Evolutionary conservation across 2,113 vertebrate species (phyloP).

Genomic region (Ictalurus furcatus): DNA sequence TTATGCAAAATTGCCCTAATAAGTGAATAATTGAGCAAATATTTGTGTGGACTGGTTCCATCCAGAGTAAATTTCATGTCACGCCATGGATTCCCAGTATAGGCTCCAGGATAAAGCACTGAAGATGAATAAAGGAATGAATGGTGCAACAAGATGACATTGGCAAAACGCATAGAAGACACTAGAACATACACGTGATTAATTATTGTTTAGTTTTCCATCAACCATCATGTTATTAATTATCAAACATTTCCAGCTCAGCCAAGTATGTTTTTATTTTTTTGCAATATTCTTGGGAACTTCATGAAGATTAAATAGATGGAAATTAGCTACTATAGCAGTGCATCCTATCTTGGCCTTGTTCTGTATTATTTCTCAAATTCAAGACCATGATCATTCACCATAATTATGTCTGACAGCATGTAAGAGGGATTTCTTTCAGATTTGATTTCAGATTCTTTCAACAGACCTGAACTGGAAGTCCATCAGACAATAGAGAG

Average conservation of each 20-base stretch:
- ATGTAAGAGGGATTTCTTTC: neutral
- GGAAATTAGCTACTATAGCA: neutral
- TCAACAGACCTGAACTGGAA: constrained; percentile 26
- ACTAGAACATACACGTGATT: neutral
- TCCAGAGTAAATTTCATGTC: neutral
- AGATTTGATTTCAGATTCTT: neutral
- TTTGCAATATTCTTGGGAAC: neutral
- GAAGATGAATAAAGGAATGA: neutral
- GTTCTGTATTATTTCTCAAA: constrained; percentile 10
- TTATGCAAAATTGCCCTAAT: neutral
- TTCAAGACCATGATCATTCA: constrained; percentile 6
- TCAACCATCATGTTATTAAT: neutral
- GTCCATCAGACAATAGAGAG: constrained; percentile 38
- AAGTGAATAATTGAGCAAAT: neutral
- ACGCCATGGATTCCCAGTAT: neutral
- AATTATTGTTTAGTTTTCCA: neutral
- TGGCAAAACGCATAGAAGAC: neutral
- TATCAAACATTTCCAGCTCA: neutral
- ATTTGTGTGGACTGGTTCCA: neutral
- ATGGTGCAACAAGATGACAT: neutral
- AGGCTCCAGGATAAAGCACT: neutral
- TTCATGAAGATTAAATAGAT: neutral
- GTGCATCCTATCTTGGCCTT: neutral
- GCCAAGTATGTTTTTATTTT: neutral
- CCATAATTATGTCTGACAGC: neutral